phyloP scores from a whole-genome alignment of 2,797 vertebrate genomes.

The Sebastes hopkinsi region DNA sequence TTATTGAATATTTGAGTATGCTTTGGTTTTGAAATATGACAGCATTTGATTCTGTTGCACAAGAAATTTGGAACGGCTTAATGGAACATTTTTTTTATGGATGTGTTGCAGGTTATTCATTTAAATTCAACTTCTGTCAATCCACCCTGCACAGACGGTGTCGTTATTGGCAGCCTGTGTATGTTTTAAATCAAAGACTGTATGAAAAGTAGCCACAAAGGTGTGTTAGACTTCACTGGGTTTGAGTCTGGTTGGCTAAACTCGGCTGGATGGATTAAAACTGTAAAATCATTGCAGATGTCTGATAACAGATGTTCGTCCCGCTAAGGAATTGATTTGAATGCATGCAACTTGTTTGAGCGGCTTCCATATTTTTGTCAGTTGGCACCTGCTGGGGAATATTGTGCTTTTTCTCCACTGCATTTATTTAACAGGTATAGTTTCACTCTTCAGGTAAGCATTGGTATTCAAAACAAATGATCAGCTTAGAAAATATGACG shows the following conservation, averaged over 20 bases:
- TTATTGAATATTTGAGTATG: constrained; percentile 5
- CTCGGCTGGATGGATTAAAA: neutral
- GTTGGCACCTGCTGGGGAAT: neutral
- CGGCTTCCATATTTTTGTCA: neutral
- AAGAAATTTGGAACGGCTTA: neutral
- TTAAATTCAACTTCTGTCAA: neutral
- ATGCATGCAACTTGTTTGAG: neutral
- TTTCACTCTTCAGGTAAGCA: neutral
- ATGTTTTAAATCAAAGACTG: neutral
- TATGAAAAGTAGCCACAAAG: neutral
- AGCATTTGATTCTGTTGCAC: neutral
- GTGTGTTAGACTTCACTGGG: neutral
- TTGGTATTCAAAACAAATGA: neutral
- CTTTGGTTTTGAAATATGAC: constrained; percentile 2
- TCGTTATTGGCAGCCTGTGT: neutral
- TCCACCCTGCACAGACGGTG: neutral
- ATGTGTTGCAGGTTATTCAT: neutral
- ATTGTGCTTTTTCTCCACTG: neutral
- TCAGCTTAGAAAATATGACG: neutral
- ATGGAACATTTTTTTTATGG: neutral
- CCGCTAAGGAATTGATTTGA: neutral
- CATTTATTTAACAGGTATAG: neutral
- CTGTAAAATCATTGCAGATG: constrained; percentile 7
- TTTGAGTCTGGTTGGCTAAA: neutral
- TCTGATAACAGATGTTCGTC: neutral